These are phyloP conservation scores for Drosophila anomelani DNA, from an alignment of 2,888 invertebrate species.

Conservation along the genomic window DNA sequence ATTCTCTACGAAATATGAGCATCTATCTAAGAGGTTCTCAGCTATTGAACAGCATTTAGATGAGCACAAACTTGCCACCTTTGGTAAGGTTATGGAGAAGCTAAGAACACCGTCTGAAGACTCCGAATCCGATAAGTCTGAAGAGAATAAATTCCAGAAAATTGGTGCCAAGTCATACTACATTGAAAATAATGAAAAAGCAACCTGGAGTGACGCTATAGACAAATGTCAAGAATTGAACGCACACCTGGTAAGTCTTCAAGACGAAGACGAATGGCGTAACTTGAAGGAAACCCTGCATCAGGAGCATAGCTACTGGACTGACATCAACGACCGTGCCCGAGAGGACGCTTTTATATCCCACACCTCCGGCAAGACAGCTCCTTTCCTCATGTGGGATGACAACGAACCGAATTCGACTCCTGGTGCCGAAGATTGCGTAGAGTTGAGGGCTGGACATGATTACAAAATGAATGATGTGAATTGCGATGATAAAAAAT, in stretches of 20 bases:
- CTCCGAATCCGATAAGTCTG: rapidly evolving
- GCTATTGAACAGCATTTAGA: neutral
- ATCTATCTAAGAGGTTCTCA: neutral
- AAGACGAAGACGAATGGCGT: neutral
- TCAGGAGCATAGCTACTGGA: neutral
- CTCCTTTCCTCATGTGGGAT: neutral
- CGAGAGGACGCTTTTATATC: neutral
- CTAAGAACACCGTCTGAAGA: neutral
- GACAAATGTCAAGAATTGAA: neutral
- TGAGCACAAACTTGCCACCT: neutral
- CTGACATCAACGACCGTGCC: neutral
- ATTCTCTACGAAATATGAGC: neutral
- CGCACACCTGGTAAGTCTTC: neutral
- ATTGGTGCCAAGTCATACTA: neutral
- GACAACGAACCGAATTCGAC: neutral
- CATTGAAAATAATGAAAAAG: neutral
- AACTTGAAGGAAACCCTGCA: neutral
- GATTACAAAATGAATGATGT: neutral
- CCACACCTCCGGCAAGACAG: no score
- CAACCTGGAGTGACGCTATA: rapidly evolving
- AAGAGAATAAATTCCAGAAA: neutral
- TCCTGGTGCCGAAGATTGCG: neutral
- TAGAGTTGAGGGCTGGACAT: neutral
- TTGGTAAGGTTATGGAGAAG: no score
- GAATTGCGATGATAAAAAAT: neutral